These are phyloP conservation scores for Xanthia icteritia DNA, from an alignment of 2,888 invertebrate species.

Conservation along the genomic window DNA sequence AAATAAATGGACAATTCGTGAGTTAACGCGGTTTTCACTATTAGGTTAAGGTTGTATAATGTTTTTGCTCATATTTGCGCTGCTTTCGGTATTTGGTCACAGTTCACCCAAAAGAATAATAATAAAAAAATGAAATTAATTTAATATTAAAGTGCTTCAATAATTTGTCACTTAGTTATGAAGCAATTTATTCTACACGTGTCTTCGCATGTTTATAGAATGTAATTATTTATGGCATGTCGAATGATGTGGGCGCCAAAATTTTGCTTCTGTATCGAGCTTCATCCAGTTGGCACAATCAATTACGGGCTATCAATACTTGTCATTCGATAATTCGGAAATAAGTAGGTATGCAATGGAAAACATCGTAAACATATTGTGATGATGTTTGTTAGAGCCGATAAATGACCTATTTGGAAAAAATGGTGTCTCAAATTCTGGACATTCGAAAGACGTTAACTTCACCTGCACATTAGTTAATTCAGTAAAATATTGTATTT, in stretches of 20 bases:
- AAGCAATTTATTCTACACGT: slow-evolving; percentile 21
- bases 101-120: neutral
- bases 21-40: slow-evolving; percentile 4
- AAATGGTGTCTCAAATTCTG: neutral
- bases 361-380: slow-evolving; percentile 25
- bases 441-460: neutral
- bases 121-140: neutral
- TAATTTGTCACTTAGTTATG: neutral
- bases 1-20: slow-evolving; percentile 8
- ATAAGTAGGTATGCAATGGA: neutral
- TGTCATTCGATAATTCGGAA: slow-evolving; percentile 48
- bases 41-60: slow-evolving; percentile 6
- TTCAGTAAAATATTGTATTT: neutral
- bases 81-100: neutral
- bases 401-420: neutral
- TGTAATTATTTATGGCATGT: slow-evolving; percentile 53
- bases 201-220: slow-evolving; percentile 19
- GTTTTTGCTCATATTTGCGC: neutral
- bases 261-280: slow-evolving; percentile 57
- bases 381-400: slow-evolving; percentile 2
- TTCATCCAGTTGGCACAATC: slow-evolving; percentile 68
- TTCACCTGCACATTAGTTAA: neutral
- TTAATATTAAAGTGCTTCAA: neutral
- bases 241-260: slow-evolving; percentile 72
- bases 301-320: slow-evolving; percentile 65